Base-by-base conservation (phyloP, 1,140 invertebrate species). In the Brachionus koreanus region DNA sequence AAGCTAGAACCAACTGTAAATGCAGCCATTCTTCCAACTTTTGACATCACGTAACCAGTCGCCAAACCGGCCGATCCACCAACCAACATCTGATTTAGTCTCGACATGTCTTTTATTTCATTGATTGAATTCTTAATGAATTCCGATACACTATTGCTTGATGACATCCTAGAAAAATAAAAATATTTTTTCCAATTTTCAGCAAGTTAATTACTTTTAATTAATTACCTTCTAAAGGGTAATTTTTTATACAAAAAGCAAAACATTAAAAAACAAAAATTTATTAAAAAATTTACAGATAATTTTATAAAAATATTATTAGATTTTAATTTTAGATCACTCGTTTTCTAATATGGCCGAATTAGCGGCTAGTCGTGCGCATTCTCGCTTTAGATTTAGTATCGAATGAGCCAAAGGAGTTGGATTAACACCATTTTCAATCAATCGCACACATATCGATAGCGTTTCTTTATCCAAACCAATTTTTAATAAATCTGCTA, bases 381-480 rank as follows among this genome's bases (percentile, higher is more conserved):
- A 43, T 23, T 74, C 69, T 74, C 69, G 37, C 25, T 46, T 43
- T 3, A 74, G 25, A 46, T 35, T 46, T 46, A 79, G n/a, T 9
- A 79, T 65, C 10, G 19, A 39, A 79, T 79, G 76, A 25, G 76
- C 76, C 7, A 79, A 65, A 19, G 46, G 33, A 29, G 19, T 61
- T 25, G 76, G 76, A 43, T 79, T 79, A 3, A 79, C 49, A 13
- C 76, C 76, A 61, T 79, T 79, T 61, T 79, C 76, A 25, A 79
- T 79, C n/a, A 79, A 35, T 19, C 76, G 49, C 16, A 79, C 76
- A 79, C 76, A 79, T 23, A 79, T 23, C 9, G 76, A 57, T 7
- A 79, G 29, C n/a, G 76, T 79, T 79, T 79, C 76, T 65, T 79
- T 57, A 61, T 79, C 76, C 13, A 79, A 25, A 39, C 76, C 76